These are phyloP conservation scores for Forbesichthys papilliferus DNA, from an alignment of 2,113 vertebrate genomes.

Conservation along the genomic window DNA sequence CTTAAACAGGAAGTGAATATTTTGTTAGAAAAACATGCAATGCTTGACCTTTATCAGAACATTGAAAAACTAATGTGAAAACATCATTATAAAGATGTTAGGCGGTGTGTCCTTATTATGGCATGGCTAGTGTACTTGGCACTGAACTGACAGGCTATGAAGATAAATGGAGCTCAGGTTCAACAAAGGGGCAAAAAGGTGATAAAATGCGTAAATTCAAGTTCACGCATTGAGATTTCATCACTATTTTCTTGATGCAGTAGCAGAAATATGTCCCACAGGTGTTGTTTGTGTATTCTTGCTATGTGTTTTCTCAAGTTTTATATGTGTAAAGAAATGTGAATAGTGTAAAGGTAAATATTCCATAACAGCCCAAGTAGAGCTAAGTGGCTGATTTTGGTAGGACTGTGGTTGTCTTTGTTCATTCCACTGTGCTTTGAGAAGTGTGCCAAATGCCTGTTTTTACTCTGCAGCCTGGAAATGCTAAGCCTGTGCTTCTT, in stretches of 20 bases:
- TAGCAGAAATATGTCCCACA: constrained; percentile 4
- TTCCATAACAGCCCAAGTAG: constrained; percentile 50
- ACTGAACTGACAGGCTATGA: constrained; percentile 14
- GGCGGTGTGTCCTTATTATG: background rate
- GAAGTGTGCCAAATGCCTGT: constrained; percentile 31
- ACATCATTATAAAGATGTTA: constrained; percentile 9
- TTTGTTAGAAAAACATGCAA: constrained; percentile 33
- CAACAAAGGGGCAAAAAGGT: background rate
- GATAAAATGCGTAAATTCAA: constrained; percentile 5
- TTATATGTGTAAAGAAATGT: constrained; percentile 32
- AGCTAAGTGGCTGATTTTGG: background rate
- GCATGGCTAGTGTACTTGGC: background rate
- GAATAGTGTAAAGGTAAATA: constrained; percentile 20
- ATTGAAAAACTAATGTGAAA: background rate
- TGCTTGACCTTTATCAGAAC: constrained; percentile 1
- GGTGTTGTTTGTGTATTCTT: constrained; percentile 13
- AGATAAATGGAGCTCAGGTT: constrained; percentile 3
- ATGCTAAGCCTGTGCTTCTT: constrained; percentile 14
- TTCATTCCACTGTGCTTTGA: constrained; percentile 30
- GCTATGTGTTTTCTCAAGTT: constrained; percentile 31
- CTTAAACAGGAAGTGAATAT: constrained; percentile 37
- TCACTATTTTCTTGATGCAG: constrained; percentile 3
- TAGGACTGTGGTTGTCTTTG: constrained; percentile 20
- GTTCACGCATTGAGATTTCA: constrained; percentile 20
- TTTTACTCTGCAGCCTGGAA: constrained; percentile 42